Evolutionary conservation across 2,113 vertebrate genomes (phyloP).

Genomic region (Chunga burmeisteri): DNA sequence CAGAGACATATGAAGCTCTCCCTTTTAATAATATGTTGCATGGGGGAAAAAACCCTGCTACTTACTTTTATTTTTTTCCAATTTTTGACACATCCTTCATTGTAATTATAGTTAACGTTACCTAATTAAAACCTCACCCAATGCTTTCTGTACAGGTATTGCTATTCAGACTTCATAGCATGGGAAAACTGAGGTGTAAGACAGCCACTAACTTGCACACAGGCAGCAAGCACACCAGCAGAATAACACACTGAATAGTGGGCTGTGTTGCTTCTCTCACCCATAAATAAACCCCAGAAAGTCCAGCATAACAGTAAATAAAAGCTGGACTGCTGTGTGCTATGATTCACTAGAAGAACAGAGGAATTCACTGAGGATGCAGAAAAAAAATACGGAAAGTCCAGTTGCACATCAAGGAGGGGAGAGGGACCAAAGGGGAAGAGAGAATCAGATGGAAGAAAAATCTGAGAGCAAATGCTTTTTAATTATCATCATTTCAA

Average conservation of each 20-base stretch:
- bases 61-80: background rate
- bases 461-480: conserved; percentile 56
- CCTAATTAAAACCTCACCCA: background rate
- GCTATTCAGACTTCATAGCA: background rate
- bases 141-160: background rate
- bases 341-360: background rate
- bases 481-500: conserved; percentile 63
- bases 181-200: background rate
- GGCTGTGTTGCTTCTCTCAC: background rate
- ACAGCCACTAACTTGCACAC: background rate
- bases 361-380: background rate
- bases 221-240: background rate
- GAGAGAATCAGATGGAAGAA: conserved; percentile 37
- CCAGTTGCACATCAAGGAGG: background rate
- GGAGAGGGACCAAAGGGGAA: background rate
- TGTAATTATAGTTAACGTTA: background rate
- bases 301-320: background rate
- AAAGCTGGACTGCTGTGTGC: background rate
- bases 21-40: background rate
- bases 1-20: background rate
- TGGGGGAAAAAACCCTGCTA: background rate
- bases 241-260: background rate
- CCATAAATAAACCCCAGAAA: conserved; percentile 25
- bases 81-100: background rate
- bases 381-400: background rate